These are phyloP conservation scores for Arizona elegans DNA, from an alignment of 2,113 vertebrate genomes.

Conservation along the genomic window DNA sequence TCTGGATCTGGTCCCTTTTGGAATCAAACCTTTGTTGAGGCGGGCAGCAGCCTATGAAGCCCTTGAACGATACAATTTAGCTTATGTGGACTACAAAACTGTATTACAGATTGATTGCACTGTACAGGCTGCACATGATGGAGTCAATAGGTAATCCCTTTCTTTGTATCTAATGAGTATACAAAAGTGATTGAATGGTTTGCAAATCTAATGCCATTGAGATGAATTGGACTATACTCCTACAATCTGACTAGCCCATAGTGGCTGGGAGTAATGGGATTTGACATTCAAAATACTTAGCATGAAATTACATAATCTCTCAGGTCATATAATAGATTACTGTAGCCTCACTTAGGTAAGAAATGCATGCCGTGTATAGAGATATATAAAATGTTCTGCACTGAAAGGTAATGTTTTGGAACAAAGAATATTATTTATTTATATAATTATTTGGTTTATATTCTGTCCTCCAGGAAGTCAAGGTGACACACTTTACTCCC, in stretches of 20 bases:
- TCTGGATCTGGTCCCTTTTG: conserved; percentile 79
- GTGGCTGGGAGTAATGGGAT: background rate
- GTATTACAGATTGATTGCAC: conserved; percentile 81
- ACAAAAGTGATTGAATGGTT: background rate
- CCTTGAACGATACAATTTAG: conserved; percentile 80
- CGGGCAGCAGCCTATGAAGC: conserved; percentile 86
- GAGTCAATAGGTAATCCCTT: conserved; percentile 81
- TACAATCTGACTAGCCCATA: background rate
- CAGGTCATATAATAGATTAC: background rate
- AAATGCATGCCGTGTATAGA: background rate
- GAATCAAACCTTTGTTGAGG: conserved; percentile 84
- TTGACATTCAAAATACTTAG: background rate
- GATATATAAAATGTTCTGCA: background rate
- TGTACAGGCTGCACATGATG: conserved; percentile 80
- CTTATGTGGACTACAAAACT: conserved; percentile 91
- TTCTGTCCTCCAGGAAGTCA: background rate
- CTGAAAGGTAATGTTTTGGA: too few relatives aligned
- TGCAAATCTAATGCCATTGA: background rate
- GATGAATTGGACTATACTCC: background rate
- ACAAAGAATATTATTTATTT: background rate
- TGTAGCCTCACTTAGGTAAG: background rate
- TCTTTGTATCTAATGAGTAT: background rate
- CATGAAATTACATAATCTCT: background rate
- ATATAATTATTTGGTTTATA: background rate
- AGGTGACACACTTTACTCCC: background rate